Base-by-base conservation (phyloP, 2,888 invertebrate genomes). In the Epistrophe eligans region DNA sequence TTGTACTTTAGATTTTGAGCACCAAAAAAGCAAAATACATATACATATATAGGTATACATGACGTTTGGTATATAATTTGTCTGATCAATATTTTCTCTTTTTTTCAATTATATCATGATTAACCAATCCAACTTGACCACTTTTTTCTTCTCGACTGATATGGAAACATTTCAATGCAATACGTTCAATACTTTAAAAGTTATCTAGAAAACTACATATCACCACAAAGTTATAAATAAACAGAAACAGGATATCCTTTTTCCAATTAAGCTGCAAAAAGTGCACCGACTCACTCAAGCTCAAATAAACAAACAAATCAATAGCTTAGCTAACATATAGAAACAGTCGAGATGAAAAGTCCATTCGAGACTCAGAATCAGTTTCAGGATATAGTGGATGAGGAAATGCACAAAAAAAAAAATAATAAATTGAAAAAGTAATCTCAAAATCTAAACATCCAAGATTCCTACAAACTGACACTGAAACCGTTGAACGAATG, bases 261-360 rank as follows among this genome's bases (percentile, higher is more conserved):
- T 80, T 84, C 76, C 77, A 84, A 84, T 84, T 84, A 74, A 83
- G 38, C 80, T 57, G 74, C 50, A 76, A 76, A 79, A 84, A 57
- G 62, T 70, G 50, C 84, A 71, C 15, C 66, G 43, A 80, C 72
- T 81, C 72, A 67, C 67, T 72, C 84, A 48, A 77, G 73, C 57
- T 77, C 52, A 82, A 82, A 72, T 72, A 80, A 80, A 80, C 84
- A 80, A 84, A 80, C 76, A 84, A 76, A 84, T 84, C 76, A 81
- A 77, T 77, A 73, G 72, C 77, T 77, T 50, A 84, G 55, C 77
- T 45, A 77, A 81, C 84, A 84, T 19, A 17, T 19, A 17, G 66
- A 55, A 67, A 45, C 38, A 60, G n/a, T 11, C 4, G 71, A 76
- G 70, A 50, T 67, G 50, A 52, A 73, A 57, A 72, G 77, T 72